Evolutionary conservation across 2,888 invertebrate species (phyloP), one percentile per base, ranked within the genome.

Genomic region (Orthosia gothica): DNA sequence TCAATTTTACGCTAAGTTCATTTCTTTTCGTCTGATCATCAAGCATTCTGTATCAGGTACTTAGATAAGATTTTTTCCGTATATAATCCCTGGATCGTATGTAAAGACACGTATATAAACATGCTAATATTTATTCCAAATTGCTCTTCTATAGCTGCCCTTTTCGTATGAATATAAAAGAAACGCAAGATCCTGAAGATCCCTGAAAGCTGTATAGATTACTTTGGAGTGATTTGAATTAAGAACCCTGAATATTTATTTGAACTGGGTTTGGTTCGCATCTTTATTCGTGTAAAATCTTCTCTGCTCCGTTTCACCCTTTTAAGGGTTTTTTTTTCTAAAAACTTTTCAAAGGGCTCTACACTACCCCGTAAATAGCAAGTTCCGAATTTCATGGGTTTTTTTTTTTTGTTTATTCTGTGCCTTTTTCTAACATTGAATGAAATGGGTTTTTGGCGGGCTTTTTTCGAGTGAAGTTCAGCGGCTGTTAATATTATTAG

Each of bases 81-180:
- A 57, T 32, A 78, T 73, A 71, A 82, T 74, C 70, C 73, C 23
- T 5, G 47, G n/a, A 40, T 57, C 32, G 50, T 57, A 61, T 63
- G 59, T 71, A 69, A 71, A 62, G 47, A 69, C 79, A 74, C 71
- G 79, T 61, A 20, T 52, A 58, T 63, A 47, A 47, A 40, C 62
- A 71, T 69, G 49, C 62, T 82, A 76, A 82, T 76, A 45, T 66
- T 12, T 61, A 40, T 57, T 67, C 71, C 57, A 82, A 82, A 79
- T 79, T 69, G 71, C 73, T 71, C 49, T 74, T 82, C 72, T 81
- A 70, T 59, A 49, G 32, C 70, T 68, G 52, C 57, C 62, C 66
- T 82, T 54, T 75, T 76, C 18, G 52, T 47, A 69, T 57, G 55
- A 68, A 66, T 61, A 57, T 65, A 73, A 72, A 66, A 57, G 45